These are phyloP conservation scores for Anthophora plumipes DNA, from an alignment of 2,888 invertebrate genomes.

Conservation along the genomic window DNA sequence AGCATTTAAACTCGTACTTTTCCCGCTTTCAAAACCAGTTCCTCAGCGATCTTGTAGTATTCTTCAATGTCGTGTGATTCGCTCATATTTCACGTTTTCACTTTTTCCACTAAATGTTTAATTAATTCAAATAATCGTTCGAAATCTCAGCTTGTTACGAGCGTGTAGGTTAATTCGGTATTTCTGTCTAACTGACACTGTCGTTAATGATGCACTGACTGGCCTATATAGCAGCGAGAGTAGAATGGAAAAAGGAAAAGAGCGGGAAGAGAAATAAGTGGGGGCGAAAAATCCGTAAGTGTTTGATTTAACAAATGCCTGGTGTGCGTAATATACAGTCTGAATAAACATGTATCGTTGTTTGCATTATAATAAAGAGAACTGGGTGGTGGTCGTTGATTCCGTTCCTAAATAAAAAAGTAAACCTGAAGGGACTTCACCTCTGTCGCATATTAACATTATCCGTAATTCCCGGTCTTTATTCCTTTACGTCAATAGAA, in stretches of 20 bases:
- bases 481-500: not conserved
- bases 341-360: not conserved
- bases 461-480: not conserved
- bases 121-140: not conserved
- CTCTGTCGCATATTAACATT: not conserved
- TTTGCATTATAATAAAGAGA: not conserved
- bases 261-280: conserved; percentile 43
- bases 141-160: not conserved
- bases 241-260: conserved; percentile 48
- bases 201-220: conserved; percentile 36
- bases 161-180: conserved; percentile 20
- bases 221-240: conserved; percentile 49
- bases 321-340: not conserved
- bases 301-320: conserved; percentile 13
- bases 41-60: conserved; percentile 83
- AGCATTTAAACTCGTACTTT: conserved; percentile 79
- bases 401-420: not conserved
- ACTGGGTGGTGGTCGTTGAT: not conserved
- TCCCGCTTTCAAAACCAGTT: conserved; percentile 84
- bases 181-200: conserved; percentile 36
- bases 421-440: not conserved
- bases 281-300: conserved; percentile 43
- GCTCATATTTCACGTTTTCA: conserved; percentile 59
- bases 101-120: conserved; percentile 7
- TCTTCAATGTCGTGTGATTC: conserved; percentile 78